Evolutionary conservation across 1,140 invertebrate species (phyloP).

Genomic region (Drosophila santomea): DNA sequence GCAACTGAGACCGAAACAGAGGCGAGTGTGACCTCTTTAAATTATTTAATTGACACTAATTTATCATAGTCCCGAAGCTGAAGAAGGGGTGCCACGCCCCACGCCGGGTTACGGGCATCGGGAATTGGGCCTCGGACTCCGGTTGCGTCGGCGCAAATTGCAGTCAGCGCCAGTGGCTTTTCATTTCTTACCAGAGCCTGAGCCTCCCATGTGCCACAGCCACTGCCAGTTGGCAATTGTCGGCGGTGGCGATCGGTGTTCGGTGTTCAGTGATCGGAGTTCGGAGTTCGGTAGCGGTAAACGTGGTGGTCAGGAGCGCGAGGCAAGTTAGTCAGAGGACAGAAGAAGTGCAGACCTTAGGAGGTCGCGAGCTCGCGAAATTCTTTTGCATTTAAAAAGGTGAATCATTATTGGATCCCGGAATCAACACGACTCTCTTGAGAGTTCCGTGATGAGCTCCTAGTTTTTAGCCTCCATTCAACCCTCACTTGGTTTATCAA

Average conservation of each 20-base stretch:
- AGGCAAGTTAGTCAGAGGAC: conserved; percentile 1
- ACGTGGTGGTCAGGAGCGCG: conserved; percentile 5
- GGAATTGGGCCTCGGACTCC: conserved; percentile 1
- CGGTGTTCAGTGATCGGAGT: conserved; percentile 26
- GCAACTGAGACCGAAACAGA: conserved; percentile 11
- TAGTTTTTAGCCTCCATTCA: no score
- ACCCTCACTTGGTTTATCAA: no score
- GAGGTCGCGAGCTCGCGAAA: not conserved
- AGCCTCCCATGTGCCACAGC: conserved; percentile 4
- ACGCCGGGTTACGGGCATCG: not conserved
- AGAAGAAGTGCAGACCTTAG: not conserved
- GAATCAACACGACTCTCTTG: not conserved
- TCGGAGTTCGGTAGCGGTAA: conserved; percentile 7
- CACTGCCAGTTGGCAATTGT: conserved; percentile 61
- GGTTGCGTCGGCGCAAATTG: conserved; percentile 45
- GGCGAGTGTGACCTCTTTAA: conserved; percentile 77
- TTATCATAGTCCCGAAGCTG: conserved; percentile 63
- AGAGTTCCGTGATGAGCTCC: no score
- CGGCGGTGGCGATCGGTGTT: conserved; percentile 47
- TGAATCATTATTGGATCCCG: not conserved
- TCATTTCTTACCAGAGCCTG: conserved; percentile 2
- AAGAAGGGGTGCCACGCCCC: conserved; percentile 16
- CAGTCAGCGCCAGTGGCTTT: conserved; percentile 15
- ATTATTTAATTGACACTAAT: conserved; percentile 85
- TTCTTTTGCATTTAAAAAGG: not conserved